phyloP scores from a whole-genome alignment of 2,888 invertebrate species.

The Aphrophora alni region DNA sequence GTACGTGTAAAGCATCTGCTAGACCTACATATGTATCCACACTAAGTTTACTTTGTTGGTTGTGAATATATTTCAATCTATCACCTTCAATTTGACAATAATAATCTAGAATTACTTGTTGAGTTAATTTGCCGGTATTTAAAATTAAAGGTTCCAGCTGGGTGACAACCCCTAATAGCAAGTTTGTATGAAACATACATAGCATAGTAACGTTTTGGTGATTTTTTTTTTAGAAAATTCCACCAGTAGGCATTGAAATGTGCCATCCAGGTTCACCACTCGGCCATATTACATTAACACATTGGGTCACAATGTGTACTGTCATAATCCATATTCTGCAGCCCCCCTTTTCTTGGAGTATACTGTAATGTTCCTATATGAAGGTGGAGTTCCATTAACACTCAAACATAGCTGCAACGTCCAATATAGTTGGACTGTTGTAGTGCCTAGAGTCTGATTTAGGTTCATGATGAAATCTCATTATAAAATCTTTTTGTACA shows the following conservation, averaged over 20 bases:
- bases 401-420: conserved; percentile 34
- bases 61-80: no score
- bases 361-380: conserved; percentile 19
- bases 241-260: conserved; percentile 11
- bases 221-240: not conserved
- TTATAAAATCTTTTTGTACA: not conserved
- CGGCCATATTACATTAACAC: not conserved
- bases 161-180: no score
- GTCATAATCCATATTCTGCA: conserved; percentile 13
- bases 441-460: not conserved
- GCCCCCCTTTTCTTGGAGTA: conserved; percentile 19
- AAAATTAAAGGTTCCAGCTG: conserved; percentile 30
- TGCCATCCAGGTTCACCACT: conserved; percentile 27
- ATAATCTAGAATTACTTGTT: conserved; percentile 35
- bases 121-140: conserved; percentile 33
- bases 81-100: no score
- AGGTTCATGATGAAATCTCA: conserved; percentile 23
- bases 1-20: conserved; percentile 19
- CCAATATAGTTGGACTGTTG: conserved; percentile 10
- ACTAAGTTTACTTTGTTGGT: conserved; percentile 21
- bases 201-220: not conserved
- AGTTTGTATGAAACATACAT: conserved; percentile 6
- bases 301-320: conserved; percentile 22
- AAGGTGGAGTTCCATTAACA: conserved; percentile 29
- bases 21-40: conserved; percentile 36